Conservation (phyloP, 2,888 invertebrate genomes). For the Cerastis rubricosa region DNA sequence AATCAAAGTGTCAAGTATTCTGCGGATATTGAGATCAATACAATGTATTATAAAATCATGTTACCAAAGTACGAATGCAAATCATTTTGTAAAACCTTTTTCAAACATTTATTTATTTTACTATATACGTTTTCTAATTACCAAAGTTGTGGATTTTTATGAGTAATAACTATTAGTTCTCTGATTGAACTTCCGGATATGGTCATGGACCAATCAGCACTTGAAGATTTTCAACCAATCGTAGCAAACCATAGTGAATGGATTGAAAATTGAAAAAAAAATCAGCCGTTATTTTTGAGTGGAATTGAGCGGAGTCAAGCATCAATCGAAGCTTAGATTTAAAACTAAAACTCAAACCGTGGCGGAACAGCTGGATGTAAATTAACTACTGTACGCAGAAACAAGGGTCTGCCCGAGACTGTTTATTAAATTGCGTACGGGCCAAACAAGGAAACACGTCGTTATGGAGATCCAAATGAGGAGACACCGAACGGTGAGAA, state of each 20-base stretch:
- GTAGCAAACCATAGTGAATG: constrained; percentile 39
- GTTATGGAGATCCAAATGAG: constrained; percentile 82
- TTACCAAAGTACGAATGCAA: not conserved
- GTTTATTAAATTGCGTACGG: constrained; percentile 21
- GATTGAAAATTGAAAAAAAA: constrained; percentile 22
- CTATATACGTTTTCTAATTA: rapidly evolving
- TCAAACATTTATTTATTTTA: rapidly evolving
- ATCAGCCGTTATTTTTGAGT: constrained; percentile 62
- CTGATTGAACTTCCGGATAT: constrained; percentile 4
- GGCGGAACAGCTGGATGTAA: constrained; percentile 47
- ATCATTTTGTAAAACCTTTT: not conserved
- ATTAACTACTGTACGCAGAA: constrained; percentile 5
- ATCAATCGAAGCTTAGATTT: constrained; percentile 15
- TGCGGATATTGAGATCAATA: constrained; percentile 21
- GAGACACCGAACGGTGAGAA: constrained; percentile 79
- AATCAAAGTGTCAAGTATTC: not conserved
- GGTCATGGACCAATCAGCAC: constrained; percentile 45
- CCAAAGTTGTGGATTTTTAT: rapidly evolving
- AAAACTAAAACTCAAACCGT: not conserved
- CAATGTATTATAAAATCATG: rapidly evolving
- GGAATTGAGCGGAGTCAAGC: constrained; percentile 23
- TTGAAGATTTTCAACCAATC: constrained; percentile 42
- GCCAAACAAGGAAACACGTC: constrained; percentile 13
- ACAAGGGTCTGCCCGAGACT: constrained; percentile 38
- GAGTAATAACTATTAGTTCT: rapidly evolving